Evolutionary conservation across 2,888 invertebrate genomes (phyloP).

Genomic region (Ormyrus pomaceus): DNA sequence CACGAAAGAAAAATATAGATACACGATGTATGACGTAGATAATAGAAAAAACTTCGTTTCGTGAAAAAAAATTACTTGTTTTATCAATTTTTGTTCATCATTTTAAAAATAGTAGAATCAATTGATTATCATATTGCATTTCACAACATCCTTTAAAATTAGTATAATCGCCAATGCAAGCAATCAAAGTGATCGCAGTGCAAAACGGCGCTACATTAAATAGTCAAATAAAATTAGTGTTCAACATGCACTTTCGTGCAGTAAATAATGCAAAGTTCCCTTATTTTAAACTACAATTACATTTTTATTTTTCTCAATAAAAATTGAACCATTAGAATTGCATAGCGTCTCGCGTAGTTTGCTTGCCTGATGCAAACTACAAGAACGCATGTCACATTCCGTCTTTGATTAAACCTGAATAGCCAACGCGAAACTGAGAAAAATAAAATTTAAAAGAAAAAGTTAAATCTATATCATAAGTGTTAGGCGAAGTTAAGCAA

Average conservation of each 20-base stretch:
- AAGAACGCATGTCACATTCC: conserved; percentile 46
- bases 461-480: conserved; percentile 21
- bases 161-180: conserved; percentile 34
- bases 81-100: conserved; percentile 52
- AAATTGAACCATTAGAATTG: conserved; percentile 25
- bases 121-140: conserved; percentile 52
- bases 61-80: conserved; percentile 41
- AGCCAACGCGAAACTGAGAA: conserved; percentile 29
- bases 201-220: conserved; percentile 30
- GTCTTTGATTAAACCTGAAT: conserved; percentile 33
- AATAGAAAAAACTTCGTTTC: conserved; percentile 32
- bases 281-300: conserved; percentile 32
- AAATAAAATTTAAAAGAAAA: conserved; percentile 12
- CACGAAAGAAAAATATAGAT: conserved; percentile 14
- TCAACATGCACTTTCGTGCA: conserved; percentile 26
- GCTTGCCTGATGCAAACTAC: conserved; percentile 47
- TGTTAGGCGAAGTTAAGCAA: conserved; percentile 46
- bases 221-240: conserved; percentile 27
- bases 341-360: conserved; percentile 51
- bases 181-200: conserved; percentile 34
- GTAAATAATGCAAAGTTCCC: conserved; percentile 21
- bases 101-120: conserved; percentile 49
- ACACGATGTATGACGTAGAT: conserved; percentile 45
- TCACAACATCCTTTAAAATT: conserved; percentile 50
- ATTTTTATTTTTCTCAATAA: conserved; percentile 41